Evolutionary conservation across 2,113 vertebrate species (phyloP).

Genomic region (Calypte anna): DNA sequence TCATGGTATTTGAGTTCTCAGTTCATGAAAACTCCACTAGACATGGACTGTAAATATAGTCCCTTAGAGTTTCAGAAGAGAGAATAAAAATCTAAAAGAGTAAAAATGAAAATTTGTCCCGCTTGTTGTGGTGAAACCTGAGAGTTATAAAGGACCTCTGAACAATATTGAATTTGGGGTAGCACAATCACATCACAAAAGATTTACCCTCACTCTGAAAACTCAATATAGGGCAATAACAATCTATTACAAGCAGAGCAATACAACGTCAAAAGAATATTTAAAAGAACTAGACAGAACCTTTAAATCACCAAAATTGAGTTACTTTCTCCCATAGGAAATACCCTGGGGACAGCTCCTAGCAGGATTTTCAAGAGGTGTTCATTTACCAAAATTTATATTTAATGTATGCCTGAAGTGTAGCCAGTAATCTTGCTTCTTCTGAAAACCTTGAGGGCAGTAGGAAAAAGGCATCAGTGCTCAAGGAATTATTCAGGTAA

Average conservation of each 20-base stretch:
- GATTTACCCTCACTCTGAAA: constrained; percentile 92
- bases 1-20: constrained; percentile 21
- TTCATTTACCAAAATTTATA: constrained; percentile 77
- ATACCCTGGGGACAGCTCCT: constrained; percentile 76
- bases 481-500: background rate
- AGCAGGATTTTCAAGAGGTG: constrained; percentile 77
- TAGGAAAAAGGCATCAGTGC: constrained; percentile 40
- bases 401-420: constrained; percentile 68
- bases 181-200: constrained; percentile 93
- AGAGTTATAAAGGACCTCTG: constrained; percentile 84
- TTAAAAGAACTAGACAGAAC: constrained; percentile 88
- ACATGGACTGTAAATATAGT: constrained; percentile 37
- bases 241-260: constrained; percentile 89
- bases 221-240: constrained; percentile 97
- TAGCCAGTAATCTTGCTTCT: constrained; percentile 38
- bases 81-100: constrained; percentile 81
- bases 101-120: constrained; percentile 97
- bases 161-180: constrained; percentile 90
- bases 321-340: constrained; percentile 83
- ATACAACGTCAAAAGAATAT: constrained; percentile 81
- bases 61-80: constrained; percentile 68
- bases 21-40: constrained; percentile 38
- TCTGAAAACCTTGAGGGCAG: constrained; percentile 33
- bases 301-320: constrained; percentile 83
- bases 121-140: constrained; percentile 82